Percentiles rank a stretch among this genome's conserved stretches.
Evolutionary conservation across 2,797 vertebrate species (phyloP).

Genomic region (Epinephelus awoara): DNA sequence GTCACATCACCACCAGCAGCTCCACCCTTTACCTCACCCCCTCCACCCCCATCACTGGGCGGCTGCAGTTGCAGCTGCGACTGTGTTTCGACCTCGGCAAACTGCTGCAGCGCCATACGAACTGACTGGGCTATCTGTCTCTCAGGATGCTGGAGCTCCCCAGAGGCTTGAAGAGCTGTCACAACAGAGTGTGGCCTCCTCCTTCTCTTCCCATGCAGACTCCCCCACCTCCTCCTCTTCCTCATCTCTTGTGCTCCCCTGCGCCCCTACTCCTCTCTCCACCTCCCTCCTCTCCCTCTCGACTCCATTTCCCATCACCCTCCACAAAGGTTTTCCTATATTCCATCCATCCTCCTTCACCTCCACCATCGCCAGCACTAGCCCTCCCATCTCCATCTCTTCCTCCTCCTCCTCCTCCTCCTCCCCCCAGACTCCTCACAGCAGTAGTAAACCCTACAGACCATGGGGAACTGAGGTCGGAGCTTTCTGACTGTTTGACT

Average conservation of each 20-base stretch:
- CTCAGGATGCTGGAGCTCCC: slow-evolving; percentile 69
- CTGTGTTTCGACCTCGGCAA: slow-evolving; percentile 87
- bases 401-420: slow-evolving; percentile 41
- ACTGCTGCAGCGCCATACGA: slow-evolving; percentile 32
- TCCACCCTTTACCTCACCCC: slow-evolving; percentile 82
- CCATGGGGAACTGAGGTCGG: slow-evolving; percentile 97
- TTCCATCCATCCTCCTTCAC: slow-evolving; percentile 85
- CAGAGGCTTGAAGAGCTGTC: slow-evolving; percentile 79
- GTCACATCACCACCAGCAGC: slow-evolving; percentile 77
- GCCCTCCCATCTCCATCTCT: slow-evolving; percentile 29
- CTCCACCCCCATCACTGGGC: slow-evolving; percentile 90
- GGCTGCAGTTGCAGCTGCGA: slow-evolving; percentile 60
- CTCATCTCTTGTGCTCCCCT: slow-evolving; percentile 79
- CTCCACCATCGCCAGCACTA: slow-evolving; percentile 76
- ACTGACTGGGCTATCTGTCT: slow-evolving; percentile 78
- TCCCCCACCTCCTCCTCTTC: slow-evolving; percentile 65
- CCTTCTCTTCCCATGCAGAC: slow-evolving; percentile 78
- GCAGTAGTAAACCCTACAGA: slow-evolving; percentile 89
- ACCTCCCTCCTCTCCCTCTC: slow-evolving; percentile 92
- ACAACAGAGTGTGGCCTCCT: slow-evolving; percentile 75
- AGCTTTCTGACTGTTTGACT: slow-evolving; percentile 86
- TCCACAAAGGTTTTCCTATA: slow-evolving; percentile 88
- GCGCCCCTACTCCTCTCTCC: slow-evolving; percentile 88
- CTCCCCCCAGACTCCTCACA: slow-evolving; percentile 73
- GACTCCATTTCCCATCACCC: slow-evolving; percentile 90